phyloP scores from a whole-genome alignment of 1,140 invertebrate genomes.

The Copidosoma floridanum region DNA sequence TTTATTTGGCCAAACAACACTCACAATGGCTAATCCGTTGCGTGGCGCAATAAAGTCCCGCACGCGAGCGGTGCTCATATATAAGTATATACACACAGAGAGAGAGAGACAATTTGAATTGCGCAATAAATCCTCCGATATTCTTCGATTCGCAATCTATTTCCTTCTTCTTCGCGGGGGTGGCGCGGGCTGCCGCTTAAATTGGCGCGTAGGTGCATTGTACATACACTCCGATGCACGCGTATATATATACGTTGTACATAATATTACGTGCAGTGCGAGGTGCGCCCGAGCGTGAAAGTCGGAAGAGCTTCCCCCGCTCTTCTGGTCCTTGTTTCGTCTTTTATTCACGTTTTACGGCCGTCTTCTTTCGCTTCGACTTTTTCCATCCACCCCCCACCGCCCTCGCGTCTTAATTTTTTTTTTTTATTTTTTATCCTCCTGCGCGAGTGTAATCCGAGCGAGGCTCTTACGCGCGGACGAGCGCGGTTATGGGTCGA shows the following conservation, averaged over 20 bases:
- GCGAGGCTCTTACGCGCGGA: not conserved
- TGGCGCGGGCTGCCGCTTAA: slow-evolving; percentile 45
- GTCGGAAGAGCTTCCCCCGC: slow-evolving; percentile 43
- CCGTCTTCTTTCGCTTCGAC: too few species aligned
- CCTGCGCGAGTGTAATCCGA: not conserved
- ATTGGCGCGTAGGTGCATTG: slow-evolving; percentile 50
- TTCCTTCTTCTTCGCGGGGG: slow-evolving; percentile 53
- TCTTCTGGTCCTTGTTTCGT: too few species aligned
- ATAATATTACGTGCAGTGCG: slow-evolving; percentile 23
- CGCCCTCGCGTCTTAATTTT: slow-evolving; percentile 1
- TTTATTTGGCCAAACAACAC: too few species aligned
- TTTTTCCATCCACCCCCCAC: too few species aligned
- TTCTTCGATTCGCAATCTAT: slow-evolving; percentile 55
- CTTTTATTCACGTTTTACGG: too few species aligned
- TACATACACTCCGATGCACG: slow-evolving; percentile 3
- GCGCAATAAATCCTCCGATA: slow-evolving; percentile 54
- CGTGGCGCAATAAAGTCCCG: too few species aligned
- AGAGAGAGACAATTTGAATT: too few species aligned
- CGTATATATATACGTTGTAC: not conserved
- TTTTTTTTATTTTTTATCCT: not conserved
- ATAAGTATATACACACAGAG: too few species aligned
- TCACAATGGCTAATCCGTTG: too few species aligned
- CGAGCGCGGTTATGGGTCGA: too few species aligned
- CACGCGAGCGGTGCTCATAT: too few species aligned
- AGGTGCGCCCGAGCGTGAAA: slow-evolving; percentile 50